phyloP scores from a whole-genome alignment of 2,888 invertebrate species.

The Pheosia tremula region DNA sequence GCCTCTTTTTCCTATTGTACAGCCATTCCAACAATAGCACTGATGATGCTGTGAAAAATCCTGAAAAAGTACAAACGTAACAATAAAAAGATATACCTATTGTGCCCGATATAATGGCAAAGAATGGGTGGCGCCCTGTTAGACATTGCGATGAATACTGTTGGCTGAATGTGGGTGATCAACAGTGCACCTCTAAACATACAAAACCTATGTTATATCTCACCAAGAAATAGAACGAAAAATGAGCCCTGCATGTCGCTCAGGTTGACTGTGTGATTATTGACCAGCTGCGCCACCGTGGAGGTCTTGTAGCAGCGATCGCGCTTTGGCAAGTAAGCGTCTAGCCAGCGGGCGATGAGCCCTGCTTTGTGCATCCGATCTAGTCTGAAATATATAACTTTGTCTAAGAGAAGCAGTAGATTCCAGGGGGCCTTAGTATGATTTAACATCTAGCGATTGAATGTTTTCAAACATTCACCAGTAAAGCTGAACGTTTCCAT shows the following conservation, averaged over 20 bases:
- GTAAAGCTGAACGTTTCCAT: too few species aligned
- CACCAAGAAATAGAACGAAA: constrained; percentile 92
- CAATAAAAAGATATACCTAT: too few species aligned
- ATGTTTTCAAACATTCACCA: too few species aligned
- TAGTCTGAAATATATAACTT: constrained; percentile 79
- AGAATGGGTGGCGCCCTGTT: too few species aligned
- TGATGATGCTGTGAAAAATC: constrained; percentile 64
- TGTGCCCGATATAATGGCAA: too few species aligned
- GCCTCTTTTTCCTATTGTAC: constrained; percentile 59
- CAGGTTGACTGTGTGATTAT: constrained; percentile 94
- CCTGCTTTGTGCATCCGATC: constrained; percentile 93
- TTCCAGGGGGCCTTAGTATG: not conserved
- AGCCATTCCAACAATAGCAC: constrained; percentile 68
- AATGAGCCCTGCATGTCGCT: constrained; percentile 97
- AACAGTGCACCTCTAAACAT: too few species aligned
- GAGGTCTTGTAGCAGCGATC: constrained; percentile 91
- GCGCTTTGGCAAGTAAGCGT: constrained; percentile 89
- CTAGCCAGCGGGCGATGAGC: constrained; percentile 92
- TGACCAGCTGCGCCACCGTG: constrained; percentile 88
- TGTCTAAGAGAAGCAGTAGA: too few species aligned
- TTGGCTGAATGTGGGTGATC: too few species aligned
- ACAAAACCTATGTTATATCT: constrained; percentile 14
- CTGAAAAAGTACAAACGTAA: constrained; percentile 44
- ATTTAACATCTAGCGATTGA: not conserved
- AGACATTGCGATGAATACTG: too few species aligned